Evolutionary conservation across 2,797 vertebrate species (phyloP), one percentile per base, ranked within the genome.

Genomic region (Philypnodon macrostomus): DNA sequence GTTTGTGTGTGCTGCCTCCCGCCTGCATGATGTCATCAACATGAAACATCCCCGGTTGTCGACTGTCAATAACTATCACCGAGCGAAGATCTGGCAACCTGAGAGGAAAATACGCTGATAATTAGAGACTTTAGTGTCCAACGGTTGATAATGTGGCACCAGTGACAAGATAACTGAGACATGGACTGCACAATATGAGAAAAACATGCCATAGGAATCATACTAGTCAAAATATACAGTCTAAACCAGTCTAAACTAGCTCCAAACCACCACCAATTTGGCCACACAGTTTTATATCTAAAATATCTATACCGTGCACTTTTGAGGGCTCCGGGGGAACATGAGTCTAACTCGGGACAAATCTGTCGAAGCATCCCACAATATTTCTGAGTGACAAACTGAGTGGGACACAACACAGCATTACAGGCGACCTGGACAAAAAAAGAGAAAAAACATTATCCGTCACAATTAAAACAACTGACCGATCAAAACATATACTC

Each of bases 371-470:
- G 79, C 77, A 98, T 93, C 53, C 92, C 80, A 32, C 92, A 93
- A 75, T 95, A 98, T 2, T 73, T 87, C 80, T 96, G 95, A 8
- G 80, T 89, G 85, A 88, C 96, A 75, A 95, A 98, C 42, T 93
- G 63, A 2, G 82, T 72, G 0, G 91, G 93, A 39, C 94, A 98
- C 31, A 92, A 91, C 0, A 98, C n/a, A 1, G 93, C 94, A 61
- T 91, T 94, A 69, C 95, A 98, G 31, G 89, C 89, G n/a, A 94
- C 91, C 95, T 98, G 85, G 1, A 24, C 34, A 5, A 1, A n/a
- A n/a, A n/a, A n/a, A n/a, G n/a, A n/a, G n/a, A n/a, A n/a, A n/a
- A n/a, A n/a, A n/a, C n/a, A n/a, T n/a, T n/a, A n/a, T n/a, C n/a
- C n/a, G n/a, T n/a, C n/a, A n/a, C n/a, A n/a, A n/a, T n/a, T n/a